phyloP scores from a whole-genome alignment of 2,888 invertebrate species.

The Dolomedes plantarius region DNA sequence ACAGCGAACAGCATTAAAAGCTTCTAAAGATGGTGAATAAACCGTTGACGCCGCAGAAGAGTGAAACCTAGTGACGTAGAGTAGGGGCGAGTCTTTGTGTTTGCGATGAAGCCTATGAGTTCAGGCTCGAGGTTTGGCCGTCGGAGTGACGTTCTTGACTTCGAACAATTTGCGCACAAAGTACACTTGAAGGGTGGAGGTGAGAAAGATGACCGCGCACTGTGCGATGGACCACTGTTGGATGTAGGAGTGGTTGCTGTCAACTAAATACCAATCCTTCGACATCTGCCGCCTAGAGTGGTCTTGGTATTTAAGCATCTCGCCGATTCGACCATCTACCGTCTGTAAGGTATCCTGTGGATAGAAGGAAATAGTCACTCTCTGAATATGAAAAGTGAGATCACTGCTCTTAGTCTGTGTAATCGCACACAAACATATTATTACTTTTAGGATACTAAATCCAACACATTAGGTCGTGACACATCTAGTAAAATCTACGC shows the following conservation, averaged over 20 bases:
- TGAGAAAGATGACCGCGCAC: constrained; percentile 87
- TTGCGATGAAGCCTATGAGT: too few relatives aligned
- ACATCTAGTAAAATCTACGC: too few relatives aligned
- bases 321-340: constrained; percentile 74
- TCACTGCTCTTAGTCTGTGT: too few relatives aligned
- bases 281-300: constrained; percentile 87
- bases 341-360: constrained; percentile 72
- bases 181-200: constrained; percentile 88
- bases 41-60: too few relatives aligned
- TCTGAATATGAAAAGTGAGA: too few relatives aligned
- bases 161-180: constrained; percentile 93
- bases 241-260: constrained; percentile 91
- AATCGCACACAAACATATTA: too few relatives aligned
- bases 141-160: constrained; percentile 79
- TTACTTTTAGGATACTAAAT: too few relatives aligned
- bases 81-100: too few relatives aligned
- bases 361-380: background rate
- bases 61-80: too few relatives aligned
- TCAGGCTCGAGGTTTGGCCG: constrained; percentile 71
- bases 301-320: constrained; percentile 88
- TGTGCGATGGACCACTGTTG: constrained; percentile 91
- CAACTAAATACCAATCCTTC: constrained; percentile 87
- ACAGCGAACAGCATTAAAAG: too few relatives aligned
- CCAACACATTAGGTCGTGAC: too few relatives aligned
- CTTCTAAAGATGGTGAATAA: too few relatives aligned